Percentiles rank a stretch among this genome's conserved stretches.
Conservation (phyloP, 2,797 vertebrate species). For the Smutsia temminckii region DNA sequence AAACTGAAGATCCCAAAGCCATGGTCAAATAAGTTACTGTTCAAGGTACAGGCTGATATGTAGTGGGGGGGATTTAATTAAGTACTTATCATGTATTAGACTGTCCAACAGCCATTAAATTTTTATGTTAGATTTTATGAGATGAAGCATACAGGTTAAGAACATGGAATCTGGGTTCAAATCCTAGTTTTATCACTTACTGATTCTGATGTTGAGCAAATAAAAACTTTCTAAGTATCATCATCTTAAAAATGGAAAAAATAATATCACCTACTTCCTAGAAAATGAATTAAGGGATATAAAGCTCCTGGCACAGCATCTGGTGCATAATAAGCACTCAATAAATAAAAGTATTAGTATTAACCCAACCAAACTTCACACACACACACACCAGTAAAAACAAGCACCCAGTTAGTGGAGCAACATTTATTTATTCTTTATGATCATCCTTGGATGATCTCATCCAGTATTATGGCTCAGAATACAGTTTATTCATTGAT, state of each 20-base stretch:
- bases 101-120: neutral
- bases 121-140: constrained; percentile 19
- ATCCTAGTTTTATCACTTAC: neutral
- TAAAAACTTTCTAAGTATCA: neutral
- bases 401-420: neutral
- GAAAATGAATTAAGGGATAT: constrained; percentile 26
- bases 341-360: neutral
- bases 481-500: neutral
- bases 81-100: neutral
- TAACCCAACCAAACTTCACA: neutral
- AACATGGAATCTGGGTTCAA: neutral
- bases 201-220: neutral
- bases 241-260: neutral
- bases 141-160: neutral
- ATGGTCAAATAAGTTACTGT: neutral
- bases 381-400: neutral
- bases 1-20: neutral
- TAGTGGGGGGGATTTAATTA: neutral
- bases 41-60: neutral
- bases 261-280: neutral
- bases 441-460: neutral
- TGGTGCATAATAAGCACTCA: neutral
- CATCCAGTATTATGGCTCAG: neutral
- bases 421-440: neutral
- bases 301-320: neutral